Evolutionary conservation across 53 echinoderm and acorn worm species (phyloP).

Genomic region (Paracentrotus lividus): DNA sequence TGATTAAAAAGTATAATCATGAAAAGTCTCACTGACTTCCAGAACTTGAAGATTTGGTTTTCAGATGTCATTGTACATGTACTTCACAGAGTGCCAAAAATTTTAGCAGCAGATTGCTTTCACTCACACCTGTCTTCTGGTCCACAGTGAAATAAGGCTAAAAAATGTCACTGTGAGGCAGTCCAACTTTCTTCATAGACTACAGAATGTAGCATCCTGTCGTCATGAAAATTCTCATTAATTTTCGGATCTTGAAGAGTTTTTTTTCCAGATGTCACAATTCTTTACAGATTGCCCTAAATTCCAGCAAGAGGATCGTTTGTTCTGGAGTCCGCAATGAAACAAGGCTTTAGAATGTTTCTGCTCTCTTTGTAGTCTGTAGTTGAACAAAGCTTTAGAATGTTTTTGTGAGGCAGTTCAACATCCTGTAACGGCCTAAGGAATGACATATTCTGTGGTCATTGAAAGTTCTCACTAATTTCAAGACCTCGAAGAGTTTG

Average conservation of each 20-base stretch:
- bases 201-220: no score
- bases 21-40: no score
- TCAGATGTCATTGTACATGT: no score
- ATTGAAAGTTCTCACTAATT: background rate
- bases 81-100: slow-evolving; percentile 3
- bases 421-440: background rate
- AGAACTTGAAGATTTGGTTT: no score
- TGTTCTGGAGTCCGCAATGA: background rate
- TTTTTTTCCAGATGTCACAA: background rate
- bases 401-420: background rate
- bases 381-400: slow-evolving; percentile 5
- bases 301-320: background rate
- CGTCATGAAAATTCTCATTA: no score
- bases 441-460: background rate
- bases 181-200: no score
- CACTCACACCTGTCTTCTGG: background rate
- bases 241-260: background rate
- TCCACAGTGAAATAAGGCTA: background rate
- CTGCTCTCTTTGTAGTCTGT: background rate
- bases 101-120: background rate
- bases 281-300: background rate
- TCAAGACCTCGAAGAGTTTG: background rate
- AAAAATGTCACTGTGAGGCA: background rate
- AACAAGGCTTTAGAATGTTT: slow-evolving; percentile 23
- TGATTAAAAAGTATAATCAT: no score